These are phyloP conservation scores for Colaptes auratus DNA, from an alignment of 2,113 vertebrate genomes.

Conservation along the genomic window DNA sequence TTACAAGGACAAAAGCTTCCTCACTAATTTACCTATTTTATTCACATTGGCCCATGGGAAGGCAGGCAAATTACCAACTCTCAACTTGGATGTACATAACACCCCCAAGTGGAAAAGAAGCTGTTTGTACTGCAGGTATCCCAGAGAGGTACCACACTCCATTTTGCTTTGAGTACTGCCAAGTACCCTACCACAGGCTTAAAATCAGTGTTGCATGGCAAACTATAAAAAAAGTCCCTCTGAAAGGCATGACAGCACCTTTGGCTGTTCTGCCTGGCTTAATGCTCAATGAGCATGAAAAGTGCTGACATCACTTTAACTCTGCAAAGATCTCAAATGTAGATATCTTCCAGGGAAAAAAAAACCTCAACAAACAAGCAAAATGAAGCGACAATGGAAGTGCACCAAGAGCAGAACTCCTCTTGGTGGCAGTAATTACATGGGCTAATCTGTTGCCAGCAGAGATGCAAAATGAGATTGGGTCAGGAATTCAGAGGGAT, in stretches of 20 bases:
- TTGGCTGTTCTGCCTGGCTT: not conserved
- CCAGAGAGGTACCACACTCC: not conserved
- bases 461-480: slow-evolving; percentile 45
- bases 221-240: not conserved
- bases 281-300: not conserved
- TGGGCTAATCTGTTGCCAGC: slow-evolving; percentile 18
- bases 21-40: not conserved
- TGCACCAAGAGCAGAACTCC: not conserved
- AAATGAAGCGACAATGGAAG: not conserved
- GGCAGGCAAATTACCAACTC: not conserved
- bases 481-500: slow-evolving; percentile 15
- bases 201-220: not conserved
- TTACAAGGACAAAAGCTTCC: not conserved
- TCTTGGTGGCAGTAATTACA: not conserved
- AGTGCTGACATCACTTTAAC: not conserved
- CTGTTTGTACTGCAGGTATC: not conserved
- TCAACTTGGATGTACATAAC: not conserved
- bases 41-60: not conserved
- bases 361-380: not conserved
- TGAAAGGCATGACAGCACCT: not conserved
- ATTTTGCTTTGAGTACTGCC: not conserved
- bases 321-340: not conserved
- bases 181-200: not conserved
- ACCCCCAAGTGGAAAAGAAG: not conserved
- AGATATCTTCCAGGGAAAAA: not conserved